Conservation (phyloP, 2,797 vertebrate genomes). For the Pantherophis alleghaniensis region DNA sequence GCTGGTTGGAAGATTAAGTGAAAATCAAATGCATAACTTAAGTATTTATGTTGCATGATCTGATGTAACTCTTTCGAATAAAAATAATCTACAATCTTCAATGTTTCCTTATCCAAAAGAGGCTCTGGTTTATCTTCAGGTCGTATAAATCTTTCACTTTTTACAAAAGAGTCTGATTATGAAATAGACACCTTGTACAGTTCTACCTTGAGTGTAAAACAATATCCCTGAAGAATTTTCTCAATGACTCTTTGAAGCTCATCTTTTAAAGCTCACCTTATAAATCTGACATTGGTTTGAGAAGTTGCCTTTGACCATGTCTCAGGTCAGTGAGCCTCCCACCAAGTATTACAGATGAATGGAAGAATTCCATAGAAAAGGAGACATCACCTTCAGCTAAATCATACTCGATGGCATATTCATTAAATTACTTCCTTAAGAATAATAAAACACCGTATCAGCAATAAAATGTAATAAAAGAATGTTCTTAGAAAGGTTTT, state of each 20-base stretch:
- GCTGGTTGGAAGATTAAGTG: background rate
- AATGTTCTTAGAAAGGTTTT: constrained; percentile 65
- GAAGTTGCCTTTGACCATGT: constrained; percentile 23
- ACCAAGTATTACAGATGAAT: constrained; percentile 14
- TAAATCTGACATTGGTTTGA: constrained; percentile 31
- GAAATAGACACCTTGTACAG: background rate
- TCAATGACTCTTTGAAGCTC: background rate
- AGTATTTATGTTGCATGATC: background rate
- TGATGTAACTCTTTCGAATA: background rate
- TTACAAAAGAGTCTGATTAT: background rate
- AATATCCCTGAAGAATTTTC: background rate
- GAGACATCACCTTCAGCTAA: constrained; percentile 53
- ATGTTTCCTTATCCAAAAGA: background rate
- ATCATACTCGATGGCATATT: constrained; percentile 50
- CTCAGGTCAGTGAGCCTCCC: constrained; percentile 42
- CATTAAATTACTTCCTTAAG: constrained; percentile 64
- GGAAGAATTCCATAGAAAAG: constrained; percentile 27
- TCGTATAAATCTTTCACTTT: no score
- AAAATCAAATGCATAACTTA: background rate
- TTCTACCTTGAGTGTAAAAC: background rate
- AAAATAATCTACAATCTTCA: background rate
- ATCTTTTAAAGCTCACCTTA: background rate
- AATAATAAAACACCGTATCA: constrained; percentile 69
- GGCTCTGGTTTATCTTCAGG: no score
- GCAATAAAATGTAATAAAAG: constrained; percentile 71